Percentiles rank a stretch among this genome's conserved stretches.
phyloP scores from a whole-genome alignment of 2,888 invertebrate species.

The Empis livida region DNA sequence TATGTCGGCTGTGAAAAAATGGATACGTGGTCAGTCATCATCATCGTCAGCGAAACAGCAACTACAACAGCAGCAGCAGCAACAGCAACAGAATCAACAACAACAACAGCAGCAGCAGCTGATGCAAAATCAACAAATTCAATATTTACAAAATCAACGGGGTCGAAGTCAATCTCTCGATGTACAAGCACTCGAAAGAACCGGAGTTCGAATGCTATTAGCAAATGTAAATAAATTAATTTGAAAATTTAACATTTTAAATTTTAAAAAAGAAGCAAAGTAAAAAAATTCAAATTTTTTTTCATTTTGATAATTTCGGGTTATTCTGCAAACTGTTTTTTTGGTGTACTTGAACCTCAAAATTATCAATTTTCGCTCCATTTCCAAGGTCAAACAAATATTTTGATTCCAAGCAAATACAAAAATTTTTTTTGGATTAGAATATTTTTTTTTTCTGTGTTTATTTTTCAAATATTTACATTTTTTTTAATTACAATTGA shows the following conservation, averaged over 20 bases:
- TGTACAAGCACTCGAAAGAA: slow-evolving; percentile 31
- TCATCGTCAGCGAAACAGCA: slow-evolving; percentile 15
- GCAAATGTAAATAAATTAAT: slow-evolving; percentile 20
- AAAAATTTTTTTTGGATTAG: no score
- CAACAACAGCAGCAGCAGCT: not conserved
- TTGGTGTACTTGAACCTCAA: no score
- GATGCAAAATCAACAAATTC: slow-evolving; percentile 15
- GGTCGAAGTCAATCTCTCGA: slow-evolving; percentile 35
- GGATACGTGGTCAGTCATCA: slow-evolving; percentile 29
- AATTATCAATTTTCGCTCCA: no score
- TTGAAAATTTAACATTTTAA: no score
- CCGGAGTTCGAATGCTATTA: slow-evolving; percentile 29
- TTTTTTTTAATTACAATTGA: not conserved
- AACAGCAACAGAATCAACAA: not conserved
- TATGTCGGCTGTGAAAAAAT: slow-evolving; percentile 33
- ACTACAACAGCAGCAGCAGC: slow-evolving; percentile 11
- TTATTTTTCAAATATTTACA: not conserved
- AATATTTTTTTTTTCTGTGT: no score
- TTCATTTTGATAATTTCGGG: no score
- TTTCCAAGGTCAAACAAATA: no score
- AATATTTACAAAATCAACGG: slow-evolving; percentile 20
- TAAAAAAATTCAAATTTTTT: no score
- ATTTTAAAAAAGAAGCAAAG: no score
- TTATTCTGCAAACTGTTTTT: no score
- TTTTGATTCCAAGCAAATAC: no score